phyloP scores from a whole-genome alignment of 2,113 vertebrate species.

The Seriola rivoliana region DNA sequence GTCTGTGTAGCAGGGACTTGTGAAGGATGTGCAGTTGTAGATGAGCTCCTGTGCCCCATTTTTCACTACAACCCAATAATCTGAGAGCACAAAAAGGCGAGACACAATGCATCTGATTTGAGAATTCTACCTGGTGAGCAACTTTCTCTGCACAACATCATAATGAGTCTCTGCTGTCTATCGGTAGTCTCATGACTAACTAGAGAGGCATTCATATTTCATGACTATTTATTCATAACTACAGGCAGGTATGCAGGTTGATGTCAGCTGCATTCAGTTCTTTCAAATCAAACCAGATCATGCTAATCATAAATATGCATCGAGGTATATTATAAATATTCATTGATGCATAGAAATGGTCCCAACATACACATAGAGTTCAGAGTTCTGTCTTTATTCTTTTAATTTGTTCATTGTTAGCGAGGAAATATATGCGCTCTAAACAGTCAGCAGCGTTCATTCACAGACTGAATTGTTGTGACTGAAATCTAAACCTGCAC shows the following conservation, averaged over 20 bases:
- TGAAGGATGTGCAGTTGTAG: conserved; percentile 20
- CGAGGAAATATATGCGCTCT: neutral
- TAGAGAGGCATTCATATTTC: conserved; percentile 44
- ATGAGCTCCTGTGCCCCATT: conserved; percentile 25
- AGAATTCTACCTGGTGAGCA: conserved; percentile 3
- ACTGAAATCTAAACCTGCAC: conserved; percentile 6
- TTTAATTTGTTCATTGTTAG: neutral
- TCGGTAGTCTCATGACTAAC: conserved; percentile 20
- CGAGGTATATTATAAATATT: conserved; percentile 42
- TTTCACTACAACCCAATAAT: conserved; percentile 22
- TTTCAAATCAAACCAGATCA: conserved; percentile 45
- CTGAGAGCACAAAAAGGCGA: neutral
- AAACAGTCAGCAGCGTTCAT: neutral
- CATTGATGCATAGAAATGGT: neutral
- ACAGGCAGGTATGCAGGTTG: conserved; percentile 32
- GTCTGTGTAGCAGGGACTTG: neutral
- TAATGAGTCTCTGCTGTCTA: conserved; percentile 32
- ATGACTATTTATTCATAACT: conserved; percentile 34
- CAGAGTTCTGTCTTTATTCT: conserved; percentile 16
- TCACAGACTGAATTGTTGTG: neutral
- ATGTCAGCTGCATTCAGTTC: conserved; percentile 17
- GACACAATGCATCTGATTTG: neutral
- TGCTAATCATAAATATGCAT: conserved; percentile 55
- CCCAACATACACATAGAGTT: conserved; percentile 6
- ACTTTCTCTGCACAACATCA: conserved; percentile 4